Conservation (phyloP, 2,113 vertebrate genomes). For the Heliornis fulica region DNA sequence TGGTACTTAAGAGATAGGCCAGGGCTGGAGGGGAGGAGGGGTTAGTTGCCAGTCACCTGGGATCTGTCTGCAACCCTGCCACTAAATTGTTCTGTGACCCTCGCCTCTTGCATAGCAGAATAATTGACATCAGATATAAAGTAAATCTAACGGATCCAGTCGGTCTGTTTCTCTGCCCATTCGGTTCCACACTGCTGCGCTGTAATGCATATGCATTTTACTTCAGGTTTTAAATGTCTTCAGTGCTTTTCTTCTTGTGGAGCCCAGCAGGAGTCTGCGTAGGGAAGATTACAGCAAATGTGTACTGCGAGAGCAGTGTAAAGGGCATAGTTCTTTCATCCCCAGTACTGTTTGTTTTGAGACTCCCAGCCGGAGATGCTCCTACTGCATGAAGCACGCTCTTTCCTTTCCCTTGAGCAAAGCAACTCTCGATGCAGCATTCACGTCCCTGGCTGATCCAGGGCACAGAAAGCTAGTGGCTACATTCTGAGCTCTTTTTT, state of each 20-base stretch:
- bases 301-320: neutral
- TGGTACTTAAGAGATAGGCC: neutral
- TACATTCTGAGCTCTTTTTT: neutral
- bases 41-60: conserved; percentile 23
- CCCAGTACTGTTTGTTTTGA: conserved; percentile 18
- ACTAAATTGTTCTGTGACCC: conserved; percentile 45
- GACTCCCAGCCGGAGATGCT: neutral
- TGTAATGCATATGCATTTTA: conserved; percentile 13
- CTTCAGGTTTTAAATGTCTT: neutral
- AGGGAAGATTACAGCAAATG: neutral
- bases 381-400: conserved; percentile 7
- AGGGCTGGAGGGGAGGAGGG: neutral
- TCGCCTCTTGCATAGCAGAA: conserved; percentile 12
- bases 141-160: neutral
- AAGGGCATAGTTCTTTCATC: conserved; percentile 7
- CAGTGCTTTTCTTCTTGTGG: neutral
- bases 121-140: conserved; percentile 50
- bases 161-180: neutral
- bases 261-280: neutral
- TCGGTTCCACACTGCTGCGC: neutral
- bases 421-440: neutral
- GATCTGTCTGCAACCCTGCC: conserved; percentile 2
- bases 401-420: neutral
- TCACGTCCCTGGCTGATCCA: neutral
- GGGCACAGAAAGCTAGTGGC: neutral